Evolutionary conservation across 1,140 invertebrate genomes (phyloP).

Genomic region (Archivesica marissinica): DNA sequence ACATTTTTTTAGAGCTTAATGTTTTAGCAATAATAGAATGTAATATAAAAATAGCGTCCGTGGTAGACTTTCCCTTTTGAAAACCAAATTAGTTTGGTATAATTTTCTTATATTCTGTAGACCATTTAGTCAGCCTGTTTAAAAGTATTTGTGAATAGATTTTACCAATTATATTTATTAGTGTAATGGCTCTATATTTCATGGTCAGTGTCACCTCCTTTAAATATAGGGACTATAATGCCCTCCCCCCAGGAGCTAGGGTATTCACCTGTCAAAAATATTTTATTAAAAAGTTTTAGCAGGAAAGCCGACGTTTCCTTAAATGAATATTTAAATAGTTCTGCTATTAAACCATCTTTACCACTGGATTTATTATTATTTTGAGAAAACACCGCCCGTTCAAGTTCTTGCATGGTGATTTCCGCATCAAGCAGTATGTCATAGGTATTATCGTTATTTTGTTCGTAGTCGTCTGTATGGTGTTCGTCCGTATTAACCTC

Average conservation of each 20-base stretch:
- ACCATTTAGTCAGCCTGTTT: not conserved
- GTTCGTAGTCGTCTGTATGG: too few species aligned
- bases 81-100: not conserved
- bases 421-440: not conserved
- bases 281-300: not conserved
- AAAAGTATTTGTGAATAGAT: slow-evolving; percentile 23
- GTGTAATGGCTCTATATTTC: slow-evolving; percentile 22
- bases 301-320: not conserved
- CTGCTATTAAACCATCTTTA: not conserved
- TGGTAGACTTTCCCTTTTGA: not conserved
- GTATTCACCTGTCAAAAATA: slow-evolving; percentile 9
- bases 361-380: slow-evolving; percentile 22
- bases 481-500: not conserved
- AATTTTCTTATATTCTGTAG: not conserved
- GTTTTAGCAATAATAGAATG: slow-evolving; percentile 29
- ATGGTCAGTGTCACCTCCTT: slow-evolving; percentile 25
- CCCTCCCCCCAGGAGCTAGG: slow-evolving; percentile 4
- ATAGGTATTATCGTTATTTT: not conserved
- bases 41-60: slow-evolving; percentile 16
- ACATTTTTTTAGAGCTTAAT: not conserved
- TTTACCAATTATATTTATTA: slow-evolving; percentile 33
- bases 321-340: slow-evolving; percentile 17
- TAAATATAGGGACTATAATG: slow-evolving; percentile 27
- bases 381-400: slow-evolving; percentile 1
- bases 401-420: not conserved